phyloP scores from a whole-genome alignment of 2,888 invertebrate genomes.

The Leptinotarsa rubiginosa region DNA sequence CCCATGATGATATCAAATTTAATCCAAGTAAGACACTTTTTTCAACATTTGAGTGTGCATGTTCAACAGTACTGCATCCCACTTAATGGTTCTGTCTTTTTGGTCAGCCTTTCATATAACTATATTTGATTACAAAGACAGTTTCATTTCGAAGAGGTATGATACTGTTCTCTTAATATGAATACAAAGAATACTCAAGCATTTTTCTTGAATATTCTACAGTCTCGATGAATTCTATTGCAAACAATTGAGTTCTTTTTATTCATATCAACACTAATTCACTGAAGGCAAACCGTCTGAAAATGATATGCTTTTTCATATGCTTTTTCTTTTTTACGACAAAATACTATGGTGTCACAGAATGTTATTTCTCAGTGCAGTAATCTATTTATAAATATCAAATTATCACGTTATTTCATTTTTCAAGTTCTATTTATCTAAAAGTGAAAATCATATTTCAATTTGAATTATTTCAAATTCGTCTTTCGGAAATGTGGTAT shows the following conservation, averaged over 20 bases:
- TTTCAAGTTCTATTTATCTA: neutral
- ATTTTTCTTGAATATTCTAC: too few relatives aligned
- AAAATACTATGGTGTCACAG: neutral
- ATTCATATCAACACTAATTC: neutral
- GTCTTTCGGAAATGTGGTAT: neutral
- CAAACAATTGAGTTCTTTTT: neutral
- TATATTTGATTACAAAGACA: neutral
- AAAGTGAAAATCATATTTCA: neutral
- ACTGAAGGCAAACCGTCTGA: neutral
- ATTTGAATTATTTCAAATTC: neutral
- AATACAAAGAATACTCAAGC: constrained; percentile 84
- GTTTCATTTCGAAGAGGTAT: neutral
- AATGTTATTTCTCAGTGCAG: neutral
- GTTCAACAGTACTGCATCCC: neutral
- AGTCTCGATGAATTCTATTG: neutral
- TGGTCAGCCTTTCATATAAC: too few relatives aligned
- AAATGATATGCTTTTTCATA: neutral
- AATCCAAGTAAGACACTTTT: constrained; percentile 81
- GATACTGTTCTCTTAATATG: constrained; percentile 55
- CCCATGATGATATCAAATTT: constrained; percentile 94
- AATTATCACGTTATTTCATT: neutral
- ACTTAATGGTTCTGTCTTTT: neutral
- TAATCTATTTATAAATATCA: too few relatives aligned
- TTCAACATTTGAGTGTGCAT: constrained; percentile 1
- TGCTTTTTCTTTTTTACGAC: neutral